These are phyloP conservation scores for Falco naumanni DNA, from an alignment of 2,797 vertebrate species.

Conservation along the genomic window DNA sequence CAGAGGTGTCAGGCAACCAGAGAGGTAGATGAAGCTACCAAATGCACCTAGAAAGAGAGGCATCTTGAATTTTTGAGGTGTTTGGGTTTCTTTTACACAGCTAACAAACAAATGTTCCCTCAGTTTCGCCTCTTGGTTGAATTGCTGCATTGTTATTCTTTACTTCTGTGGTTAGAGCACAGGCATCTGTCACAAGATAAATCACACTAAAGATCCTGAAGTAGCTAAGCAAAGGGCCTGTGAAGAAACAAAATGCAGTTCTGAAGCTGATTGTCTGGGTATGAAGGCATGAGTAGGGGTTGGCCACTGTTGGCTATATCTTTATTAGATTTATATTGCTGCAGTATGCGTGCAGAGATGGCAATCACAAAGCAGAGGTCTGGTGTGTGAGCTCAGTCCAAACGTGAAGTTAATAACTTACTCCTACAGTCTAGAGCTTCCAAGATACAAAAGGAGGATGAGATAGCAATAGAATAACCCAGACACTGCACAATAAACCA, in stretches of 20 bases:
- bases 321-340: not conserved
- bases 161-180: not conserved
- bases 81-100: not conserved
- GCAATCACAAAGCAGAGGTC: not conserved
- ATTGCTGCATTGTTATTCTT: not conserved
- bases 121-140: not conserved
- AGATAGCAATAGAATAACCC: not conserved
- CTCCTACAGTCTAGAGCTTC: not conserved
- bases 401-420: not conserved
- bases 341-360: not conserved
- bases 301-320: not conserved
- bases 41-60: not conserved
- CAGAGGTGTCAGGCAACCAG: not conserved
- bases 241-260: not conserved
- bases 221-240: not conserved
- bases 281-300: not conserved
- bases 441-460: not conserved
- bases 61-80: not conserved
- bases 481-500: not conserved
- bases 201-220: not conserved
- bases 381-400: not conserved
- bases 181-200: not conserved
- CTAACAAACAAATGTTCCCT: not conserved
- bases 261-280: not conserved
- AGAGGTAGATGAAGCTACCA: not conserved